Conservation (phyloP, 2,888 invertebrate genomes). For the Elegia similella region DNA sequence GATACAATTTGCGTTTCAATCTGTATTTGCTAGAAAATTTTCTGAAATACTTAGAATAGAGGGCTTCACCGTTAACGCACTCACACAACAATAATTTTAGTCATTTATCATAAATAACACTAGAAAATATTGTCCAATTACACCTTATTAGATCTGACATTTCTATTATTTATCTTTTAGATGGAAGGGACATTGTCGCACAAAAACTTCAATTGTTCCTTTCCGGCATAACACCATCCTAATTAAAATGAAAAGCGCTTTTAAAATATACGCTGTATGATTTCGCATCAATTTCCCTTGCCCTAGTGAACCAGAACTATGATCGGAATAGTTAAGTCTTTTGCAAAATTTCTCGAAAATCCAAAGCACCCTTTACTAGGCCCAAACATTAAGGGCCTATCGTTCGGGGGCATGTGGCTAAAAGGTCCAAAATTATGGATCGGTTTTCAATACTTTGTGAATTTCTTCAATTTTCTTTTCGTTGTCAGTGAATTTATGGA, state of each 20-base stretch:
- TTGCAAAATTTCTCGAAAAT: constrained; percentile 44
- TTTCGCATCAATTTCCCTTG: neutral
- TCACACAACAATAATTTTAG: too few species aligned
- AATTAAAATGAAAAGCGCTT: neutral
- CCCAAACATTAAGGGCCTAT: constrained; percentile 52
- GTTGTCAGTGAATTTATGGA: constrained; percentile 43
- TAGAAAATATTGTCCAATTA: too few species aligned
- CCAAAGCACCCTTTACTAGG: constrained; percentile 54
- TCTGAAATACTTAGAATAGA: too few species aligned
- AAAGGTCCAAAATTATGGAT: constrained; percentile 38
- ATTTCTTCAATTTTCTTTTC: constrained; percentile 38
- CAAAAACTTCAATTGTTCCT: neutral
- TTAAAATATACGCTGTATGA: neutral
- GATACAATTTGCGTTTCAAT: too few species aligned
- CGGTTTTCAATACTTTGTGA: constrained; percentile 36
- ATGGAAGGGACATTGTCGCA: too few species aligned
- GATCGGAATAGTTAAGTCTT: constrained; percentile 37
- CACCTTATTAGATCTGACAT: too few species aligned
- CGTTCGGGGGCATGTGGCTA: constrained; percentile 52
- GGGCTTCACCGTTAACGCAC: too few species aligned
- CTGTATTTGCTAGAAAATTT: too few species aligned
- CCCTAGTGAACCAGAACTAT: constrained; percentile 26
- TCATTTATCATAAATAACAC: too few species aligned
- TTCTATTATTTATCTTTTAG: too few species aligned
- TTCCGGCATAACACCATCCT: neutral